phyloP scores from a whole-genome alignment of 2,797 vertebrate genomes.

The Eremophila alpestris region DNA sequence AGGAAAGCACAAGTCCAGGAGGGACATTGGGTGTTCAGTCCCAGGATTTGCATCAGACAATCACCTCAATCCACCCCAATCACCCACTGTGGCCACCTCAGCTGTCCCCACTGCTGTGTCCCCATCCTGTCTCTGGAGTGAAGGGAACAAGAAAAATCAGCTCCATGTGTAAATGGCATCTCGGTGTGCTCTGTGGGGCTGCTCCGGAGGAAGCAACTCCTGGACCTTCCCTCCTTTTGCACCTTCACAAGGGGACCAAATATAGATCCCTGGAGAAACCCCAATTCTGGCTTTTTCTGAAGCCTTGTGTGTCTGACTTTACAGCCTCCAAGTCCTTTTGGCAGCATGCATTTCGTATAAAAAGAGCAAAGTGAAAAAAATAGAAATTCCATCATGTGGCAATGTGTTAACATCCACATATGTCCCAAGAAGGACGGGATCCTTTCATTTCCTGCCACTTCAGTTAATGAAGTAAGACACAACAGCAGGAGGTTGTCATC shows the following conservation, averaged over 20 bases:
- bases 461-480: conserved; percentile 62
- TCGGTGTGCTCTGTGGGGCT: neutral
- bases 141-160: neutral
- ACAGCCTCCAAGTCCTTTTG: conserved; percentile 25
- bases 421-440: conserved; percentile 62
- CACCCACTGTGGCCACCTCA: neutral
- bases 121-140: neutral
- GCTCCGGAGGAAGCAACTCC: neutral
- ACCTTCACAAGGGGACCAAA: neutral
- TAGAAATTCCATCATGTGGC: conserved; percentile 56
- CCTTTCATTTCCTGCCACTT: conserved; percentile 60
- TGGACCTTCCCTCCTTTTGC: neutral
- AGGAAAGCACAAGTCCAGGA: neutral
- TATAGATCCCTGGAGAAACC: neutral
- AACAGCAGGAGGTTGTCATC: conserved; percentile 65
- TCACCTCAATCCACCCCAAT: neutral
- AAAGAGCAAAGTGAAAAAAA: conserved; percentile 67
- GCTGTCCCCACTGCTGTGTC: neutral
- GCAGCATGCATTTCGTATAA: conserved; percentile 32
- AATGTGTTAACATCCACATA: conserved; percentile 66
- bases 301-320: conserved; percentile 35
- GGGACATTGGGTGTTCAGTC: neutral
- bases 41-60: neutral
- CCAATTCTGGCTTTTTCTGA: neutral
- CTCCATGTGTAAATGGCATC: neutral